Base-by-base conservation (phyloP, 1,140 invertebrate genomes). In the Pararge aegeria region DNA sequence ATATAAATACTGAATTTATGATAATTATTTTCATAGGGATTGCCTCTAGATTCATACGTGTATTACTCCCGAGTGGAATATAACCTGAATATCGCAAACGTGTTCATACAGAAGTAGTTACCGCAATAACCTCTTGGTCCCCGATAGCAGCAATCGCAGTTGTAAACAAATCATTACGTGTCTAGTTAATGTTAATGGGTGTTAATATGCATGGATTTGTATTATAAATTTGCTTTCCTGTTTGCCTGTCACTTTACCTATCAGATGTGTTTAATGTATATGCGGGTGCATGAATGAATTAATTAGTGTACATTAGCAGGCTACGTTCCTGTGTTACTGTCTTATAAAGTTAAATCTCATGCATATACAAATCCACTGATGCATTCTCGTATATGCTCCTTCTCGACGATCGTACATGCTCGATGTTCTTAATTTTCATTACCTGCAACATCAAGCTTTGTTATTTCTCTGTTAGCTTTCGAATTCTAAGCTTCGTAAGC, bases 141-240 rank as follows among this genome's bases (percentile, higher is more conserved):
- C 6, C 38, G 38, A 46, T 46, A 24, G 13, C 6, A 20, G 18
- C 51, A 50, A 55, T 29, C 16, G 18, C 10, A 53, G 38, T 29
- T 42, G 46, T 59, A 64, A 59, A 52, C 62, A 64, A 64, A 55
- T 55, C 62, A 52, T 51, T 64, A 55, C 42, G 56, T 30, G 54
- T 48, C 48, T 58, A 51, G 53, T 60, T 64, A 64, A 58, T 54
- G 55, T 27, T 59, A 59, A 58, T 57, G 34, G 48, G 29, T 38
- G 34, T 37, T 40, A 30, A 58, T 58, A 58, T 51, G 48, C 48
- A 51, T 42, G 48, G 21, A 58, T 56, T 49, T 37, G 55, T 58
- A 46, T 46, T 46, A 44, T 44, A 42, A 19, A 46, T 59, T 59
- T 52, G 34, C 50, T 59, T 64, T 57, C 62, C 62, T 64, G 55